Conservation (phyloP, 2,797 vertebrate genomes). For the Morelia viridis region DNA sequence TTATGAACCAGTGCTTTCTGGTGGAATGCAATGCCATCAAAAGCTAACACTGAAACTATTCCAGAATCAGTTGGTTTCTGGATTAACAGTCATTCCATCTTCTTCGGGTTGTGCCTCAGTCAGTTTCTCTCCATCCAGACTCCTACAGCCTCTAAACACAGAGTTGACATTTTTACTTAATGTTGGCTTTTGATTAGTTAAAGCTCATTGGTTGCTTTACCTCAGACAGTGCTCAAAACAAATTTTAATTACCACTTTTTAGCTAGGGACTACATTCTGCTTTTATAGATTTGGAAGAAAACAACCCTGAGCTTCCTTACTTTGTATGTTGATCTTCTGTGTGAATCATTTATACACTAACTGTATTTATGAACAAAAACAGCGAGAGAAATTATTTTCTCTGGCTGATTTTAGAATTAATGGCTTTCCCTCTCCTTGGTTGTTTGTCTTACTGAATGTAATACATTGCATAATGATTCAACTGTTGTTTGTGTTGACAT, state of each 20-base stretch:
- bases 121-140: background rate
- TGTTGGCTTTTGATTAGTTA: slow-evolving; percentile 33
- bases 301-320: slow-evolving; percentile 36
- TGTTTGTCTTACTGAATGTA: slow-evolving; percentile 46
- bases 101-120: background rate
- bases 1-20: background rate
- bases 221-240: slow-evolving; percentile 13
- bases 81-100: background rate
- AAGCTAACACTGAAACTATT: background rate
- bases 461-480: slow-evolving; percentile 34
- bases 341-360: slow-evolving; percentile 40
- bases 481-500: slow-evolving; percentile 18
- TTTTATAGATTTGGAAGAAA: slow-evolving; percentile 47
- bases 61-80: background rate
- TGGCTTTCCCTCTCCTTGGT: background rate
- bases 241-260: slow-evolving; percentile 34
- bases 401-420: slow-evolving; percentile 48
- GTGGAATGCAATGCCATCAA: background rate
- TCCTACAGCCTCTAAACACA: background rate
- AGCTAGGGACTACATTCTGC: slow-evolving; percentile 36
- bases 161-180: background rate
- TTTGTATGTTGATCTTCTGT: slow-evolving; percentile 42
- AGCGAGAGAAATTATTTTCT: slow-evolving; percentile 55
- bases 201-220: slow-evolving; percentile 16
- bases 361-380: slow-evolving; percentile 31